These are phyloP conservation scores for Aramus guarauna DNA, from an alignment of 2,113 vertebrate genomes.

Conservation along the genomic window DNA sequence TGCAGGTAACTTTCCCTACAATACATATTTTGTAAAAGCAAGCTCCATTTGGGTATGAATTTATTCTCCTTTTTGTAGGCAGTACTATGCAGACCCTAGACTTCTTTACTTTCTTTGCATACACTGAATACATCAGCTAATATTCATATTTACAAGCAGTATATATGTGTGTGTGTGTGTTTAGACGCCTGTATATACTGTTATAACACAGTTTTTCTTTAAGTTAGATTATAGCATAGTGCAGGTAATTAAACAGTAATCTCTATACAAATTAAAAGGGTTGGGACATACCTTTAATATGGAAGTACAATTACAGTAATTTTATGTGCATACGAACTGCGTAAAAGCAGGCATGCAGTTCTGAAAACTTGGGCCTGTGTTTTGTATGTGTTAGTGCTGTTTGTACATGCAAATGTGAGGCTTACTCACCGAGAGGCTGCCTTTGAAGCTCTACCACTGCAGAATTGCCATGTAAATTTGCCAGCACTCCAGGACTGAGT, in stretches of 20 bases:
- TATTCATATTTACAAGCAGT: neutral
- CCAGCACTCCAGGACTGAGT: neutral
- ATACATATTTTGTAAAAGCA: neutral
- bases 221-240: neutral
- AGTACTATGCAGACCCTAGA: neutral
- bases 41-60: neutral
- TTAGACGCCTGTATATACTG: neutral
- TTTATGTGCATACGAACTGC: neutral
- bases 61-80: neutral
- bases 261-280: slow-evolving; percentile 42
- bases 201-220: neutral
- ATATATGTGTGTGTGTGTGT: neutral
- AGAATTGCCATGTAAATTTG: neutral
- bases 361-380: neutral
- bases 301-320: slow-evolving; percentile 41
- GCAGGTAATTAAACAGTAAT: slow-evolving; percentile 20
- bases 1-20: neutral
- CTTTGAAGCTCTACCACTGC: slow-evolving; percentile 31
- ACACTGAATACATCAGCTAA: neutral
- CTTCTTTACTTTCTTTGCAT: neutral
- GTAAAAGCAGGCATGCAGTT: neutral
- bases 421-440: neutral
- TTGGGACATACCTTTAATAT: neutral
- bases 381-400: neutral
- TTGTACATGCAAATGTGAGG: slow-evolving; percentile 29